These are phyloP conservation scores for Nomada fabriciana DNA, from an alignment of 2,888 invertebrate genomes.

Conservation along the genomic window DNA sequence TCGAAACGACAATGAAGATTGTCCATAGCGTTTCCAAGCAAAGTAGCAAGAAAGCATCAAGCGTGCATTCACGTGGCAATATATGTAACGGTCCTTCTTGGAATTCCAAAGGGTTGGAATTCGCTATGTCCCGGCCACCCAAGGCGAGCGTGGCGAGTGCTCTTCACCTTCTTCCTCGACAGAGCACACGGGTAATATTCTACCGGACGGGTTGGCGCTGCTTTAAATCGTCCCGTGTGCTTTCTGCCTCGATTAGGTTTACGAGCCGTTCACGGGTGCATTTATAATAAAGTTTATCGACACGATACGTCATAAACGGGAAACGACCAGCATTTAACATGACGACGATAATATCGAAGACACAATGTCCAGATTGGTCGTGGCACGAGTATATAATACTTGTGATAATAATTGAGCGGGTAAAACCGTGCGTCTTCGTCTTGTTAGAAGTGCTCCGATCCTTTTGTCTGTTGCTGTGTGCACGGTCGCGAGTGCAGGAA, in stretches of 20 bases:
- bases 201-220: constrained; percentile 50
- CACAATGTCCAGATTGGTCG: constrained; percentile 37
- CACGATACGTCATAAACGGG: constrained; percentile 40
- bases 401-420: constrained; percentile 22
- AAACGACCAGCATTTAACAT: not conserved
- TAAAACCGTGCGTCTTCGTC: constrained; percentile 16
- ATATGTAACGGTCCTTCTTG: constrained; percentile 69
- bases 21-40: constrained; percentile 7
- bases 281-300: constrained; percentile 65
- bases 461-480: constrained; percentile 6
- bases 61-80: constrained; percentile 35
- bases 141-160: constrained; percentile 60
- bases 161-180: constrained; percentile 18
- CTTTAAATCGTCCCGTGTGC: constrained; percentile 55
- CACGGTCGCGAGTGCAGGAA: not conserved
- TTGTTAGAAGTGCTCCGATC: constrained; percentile 6
- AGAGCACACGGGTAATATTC: constrained; percentile 70
- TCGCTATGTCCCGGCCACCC: constrained; percentile 79
- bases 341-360: constrained; percentile 29
- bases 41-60: constrained; percentile 34
- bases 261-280: constrained; percentile 63
- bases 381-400: constrained; percentile 3
- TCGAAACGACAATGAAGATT: not conserved
- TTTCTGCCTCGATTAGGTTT: constrained; percentile 65
- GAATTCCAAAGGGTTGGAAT: constrained; percentile 76